Evolutionary conservation across 2,888 invertebrate species (phyloP).

Genomic region (Plagodis pulveraria): DNA sequence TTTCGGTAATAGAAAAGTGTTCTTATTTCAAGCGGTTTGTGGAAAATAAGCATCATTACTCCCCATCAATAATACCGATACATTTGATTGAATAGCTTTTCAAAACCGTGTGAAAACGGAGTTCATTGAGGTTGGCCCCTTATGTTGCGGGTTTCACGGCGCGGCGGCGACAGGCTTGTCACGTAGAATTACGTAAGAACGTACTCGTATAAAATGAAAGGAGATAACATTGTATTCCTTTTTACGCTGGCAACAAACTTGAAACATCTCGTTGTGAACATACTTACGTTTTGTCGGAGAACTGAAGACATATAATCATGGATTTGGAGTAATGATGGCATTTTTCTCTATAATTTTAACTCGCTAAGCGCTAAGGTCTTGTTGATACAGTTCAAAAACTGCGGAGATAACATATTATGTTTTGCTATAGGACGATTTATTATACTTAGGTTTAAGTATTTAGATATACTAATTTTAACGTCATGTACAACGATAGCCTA

Average conservation of each 20-base stretch:
- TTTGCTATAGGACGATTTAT: too few species aligned
- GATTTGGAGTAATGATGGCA: too few species aligned
- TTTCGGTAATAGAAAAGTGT: constrained; percentile 1
- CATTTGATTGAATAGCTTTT: constrained; percentile 38
- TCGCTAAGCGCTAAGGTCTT: too few species aligned
- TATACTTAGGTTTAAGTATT: too few species aligned
- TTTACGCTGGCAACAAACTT: constrained; percentile 26
- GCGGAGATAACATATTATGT: too few species aligned
- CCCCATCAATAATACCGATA: constrained; percentile 12
- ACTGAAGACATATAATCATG: background rate
- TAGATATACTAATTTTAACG: too few species aligned
- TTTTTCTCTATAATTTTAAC: too few species aligned
- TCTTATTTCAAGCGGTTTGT: background rate
- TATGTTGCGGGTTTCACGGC: constrained; percentile 44
- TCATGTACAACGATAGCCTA: too few species aligned
- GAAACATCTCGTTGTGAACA: constrained; percentile 4
- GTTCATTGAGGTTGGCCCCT: constrained; percentile 37
- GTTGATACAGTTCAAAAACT: too few species aligned
- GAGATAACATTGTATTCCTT: constrained; percentile 30
- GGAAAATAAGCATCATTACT: constrained; percentile 9
- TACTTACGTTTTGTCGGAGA: constrained; percentile 4
- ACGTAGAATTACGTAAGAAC: constrained; percentile 43
- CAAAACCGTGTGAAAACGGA: constrained; percentile 22
- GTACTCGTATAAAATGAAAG: constrained; percentile 36
- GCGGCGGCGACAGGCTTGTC: constrained; percentile 52